phyloP scores from a whole-genome alignment of 2,113 vertebrate species.

The Gadus macrocephalus region DNA sequence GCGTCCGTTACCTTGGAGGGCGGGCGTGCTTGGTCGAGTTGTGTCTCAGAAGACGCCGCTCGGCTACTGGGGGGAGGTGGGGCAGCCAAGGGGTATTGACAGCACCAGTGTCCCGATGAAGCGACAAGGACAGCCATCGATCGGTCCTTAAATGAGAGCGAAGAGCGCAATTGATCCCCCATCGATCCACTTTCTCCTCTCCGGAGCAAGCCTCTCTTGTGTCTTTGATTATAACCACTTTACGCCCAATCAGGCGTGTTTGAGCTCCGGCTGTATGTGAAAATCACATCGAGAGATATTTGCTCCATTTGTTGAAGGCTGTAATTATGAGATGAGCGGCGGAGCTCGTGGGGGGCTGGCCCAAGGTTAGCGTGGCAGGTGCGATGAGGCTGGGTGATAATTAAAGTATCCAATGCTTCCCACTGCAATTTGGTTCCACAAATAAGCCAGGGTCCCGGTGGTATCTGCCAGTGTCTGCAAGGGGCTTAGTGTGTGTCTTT shows the following conservation, averaged over 20 bases:
- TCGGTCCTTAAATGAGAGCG: conserved; percentile 62
- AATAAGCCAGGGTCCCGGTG: conserved; percentile 37
- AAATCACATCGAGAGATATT: conserved; percentile 55
- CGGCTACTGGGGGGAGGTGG: not conserved
- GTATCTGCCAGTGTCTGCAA: not conserved
- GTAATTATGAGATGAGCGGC: conserved; percentile 59
- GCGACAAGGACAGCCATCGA: conserved; percentile 67
- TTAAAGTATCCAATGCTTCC: conserved; percentile 49
- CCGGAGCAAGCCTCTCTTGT: conserved; percentile 35
- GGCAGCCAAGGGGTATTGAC: conserved; percentile 40
- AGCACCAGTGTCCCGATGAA: conserved; percentile 43
- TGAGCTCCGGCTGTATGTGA: conserved; percentile 31
- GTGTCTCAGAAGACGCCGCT: not conserved
- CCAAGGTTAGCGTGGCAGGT: conserved; percentile 64
- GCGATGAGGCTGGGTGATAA: conserved; percentile 49
- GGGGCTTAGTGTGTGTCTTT: not conserved
- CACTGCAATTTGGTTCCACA: conserved; percentile 56
- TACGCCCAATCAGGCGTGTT: conserved; percentile 49
- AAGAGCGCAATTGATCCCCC: conserved; percentile 59
- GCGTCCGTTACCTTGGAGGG: not conserved
- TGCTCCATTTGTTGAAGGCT: conserved; percentile 56
- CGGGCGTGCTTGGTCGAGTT: no score
- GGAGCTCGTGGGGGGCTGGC: conserved; percentile 4
- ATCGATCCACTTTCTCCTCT: conserved; percentile 56
- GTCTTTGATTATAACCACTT: conserved; percentile 69